phyloP scores from a whole-genome alignment of 1,140 invertebrate genomes.

The Asobara japonica region DNA sequence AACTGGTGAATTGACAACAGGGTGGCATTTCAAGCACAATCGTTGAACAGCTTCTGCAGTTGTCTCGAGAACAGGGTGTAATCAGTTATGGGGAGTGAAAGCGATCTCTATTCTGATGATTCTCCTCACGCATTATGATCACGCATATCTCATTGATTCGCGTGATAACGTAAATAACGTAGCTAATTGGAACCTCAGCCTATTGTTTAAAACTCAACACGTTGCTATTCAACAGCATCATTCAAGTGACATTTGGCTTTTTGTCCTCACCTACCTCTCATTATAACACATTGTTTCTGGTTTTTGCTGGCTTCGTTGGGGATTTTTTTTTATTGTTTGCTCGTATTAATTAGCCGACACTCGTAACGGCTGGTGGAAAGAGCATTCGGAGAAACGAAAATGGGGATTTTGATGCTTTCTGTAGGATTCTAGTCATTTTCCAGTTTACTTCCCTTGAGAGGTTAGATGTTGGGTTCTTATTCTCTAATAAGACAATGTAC shows the following conservation, averaged over 20 bases:
- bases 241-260: constrained; percentile 44
- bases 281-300: constrained; percentile 29
- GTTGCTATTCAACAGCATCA: constrained; percentile 26
- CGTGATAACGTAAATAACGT: constrained; percentile 62
- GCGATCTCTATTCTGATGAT: not conserved
- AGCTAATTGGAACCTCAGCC: constrained; percentile 61
- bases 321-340: constrained; percentile 10
- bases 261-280: constrained; percentile 10
- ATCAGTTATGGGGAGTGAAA: constrained; percentile 1
- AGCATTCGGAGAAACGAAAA: too few species aligned
- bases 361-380: too few species aligned
- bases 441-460: too few species aligned
- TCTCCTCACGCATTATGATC: not conserved
- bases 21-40: constrained; percentile 22
- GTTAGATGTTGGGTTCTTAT: too few species aligned
- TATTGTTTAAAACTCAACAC: constrained; percentile 39
- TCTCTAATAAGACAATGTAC: too few species aligned
- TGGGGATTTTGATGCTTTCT: too few species aligned
- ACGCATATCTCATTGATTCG: constrained; percentile 38
- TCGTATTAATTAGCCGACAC: too few species aligned
- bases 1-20: constrained; percentile 12
- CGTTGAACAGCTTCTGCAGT: constrained; percentile 10
- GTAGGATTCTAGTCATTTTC: too few species aligned
- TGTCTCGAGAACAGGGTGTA: constrained; percentile 2
- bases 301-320: constrained; percentile 32